Conservation (phyloP, 2,797 vertebrate species). For the Gymnopithys bicolor region DNA sequence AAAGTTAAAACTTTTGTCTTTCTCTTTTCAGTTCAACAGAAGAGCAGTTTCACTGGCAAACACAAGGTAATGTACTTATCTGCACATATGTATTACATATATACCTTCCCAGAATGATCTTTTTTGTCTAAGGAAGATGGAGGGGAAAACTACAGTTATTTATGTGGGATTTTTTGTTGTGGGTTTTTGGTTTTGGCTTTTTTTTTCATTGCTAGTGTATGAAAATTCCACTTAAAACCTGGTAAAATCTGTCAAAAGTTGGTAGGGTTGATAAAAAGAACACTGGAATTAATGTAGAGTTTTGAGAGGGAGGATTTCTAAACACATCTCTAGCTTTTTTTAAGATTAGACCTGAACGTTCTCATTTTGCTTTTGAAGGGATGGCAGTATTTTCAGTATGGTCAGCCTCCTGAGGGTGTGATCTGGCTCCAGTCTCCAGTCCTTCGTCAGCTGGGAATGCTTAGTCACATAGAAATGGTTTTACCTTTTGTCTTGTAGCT, state of each 20-base stretch:
- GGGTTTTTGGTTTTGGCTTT: background rate
- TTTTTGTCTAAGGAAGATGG: background rate
- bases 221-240: constrained; percentile 20
- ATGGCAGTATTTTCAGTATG: background rate
- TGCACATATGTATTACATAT: background rate
- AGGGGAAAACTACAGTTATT: background rate
- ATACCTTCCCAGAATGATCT: background rate
- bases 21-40: constrained; percentile 89
- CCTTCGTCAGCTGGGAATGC: background rate
- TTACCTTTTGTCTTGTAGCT: background rate
- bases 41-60: constrained; percentile 96
- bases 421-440: background rate
- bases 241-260: background rate
- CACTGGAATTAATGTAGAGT: background rate
- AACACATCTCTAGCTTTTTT: background rate
- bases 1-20: background rate
- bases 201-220: constrained; percentile 51
- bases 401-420: background rate
- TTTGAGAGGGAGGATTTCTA: background rate
- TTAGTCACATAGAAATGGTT: background rate
- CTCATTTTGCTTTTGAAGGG: background rate
- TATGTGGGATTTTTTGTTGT: background rate
- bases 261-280: background rate
- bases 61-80: constrained; percentile 86
- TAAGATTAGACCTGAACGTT: background rate